Percentiles rank a stretch among this genome's conserved stretches.
Conservation (phyloP, 2,888 invertebrate species). For the Heliothis peltigera region DNA sequence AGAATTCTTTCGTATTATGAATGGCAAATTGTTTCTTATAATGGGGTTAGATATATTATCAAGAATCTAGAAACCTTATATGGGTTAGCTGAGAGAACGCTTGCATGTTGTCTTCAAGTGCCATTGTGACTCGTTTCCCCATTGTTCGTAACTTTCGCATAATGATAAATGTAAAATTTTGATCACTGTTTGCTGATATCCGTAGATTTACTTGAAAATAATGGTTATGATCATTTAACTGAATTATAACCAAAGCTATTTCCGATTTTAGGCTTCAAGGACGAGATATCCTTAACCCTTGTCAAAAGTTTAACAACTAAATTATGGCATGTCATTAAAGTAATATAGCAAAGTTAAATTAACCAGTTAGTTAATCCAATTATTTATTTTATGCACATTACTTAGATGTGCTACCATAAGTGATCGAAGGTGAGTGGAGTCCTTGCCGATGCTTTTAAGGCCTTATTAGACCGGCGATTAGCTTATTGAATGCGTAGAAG, state of each 20-base stretch:
- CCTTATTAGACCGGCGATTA: conserved; percentile 3
- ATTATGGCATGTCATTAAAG: neutral
- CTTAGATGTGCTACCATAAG: neutral
- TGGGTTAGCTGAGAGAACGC: conserved; percentile 9
- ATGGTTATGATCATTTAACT: neutral
- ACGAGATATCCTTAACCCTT: neutral
- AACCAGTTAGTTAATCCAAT: neutral
- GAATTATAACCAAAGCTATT: no score
- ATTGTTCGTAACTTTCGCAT: conserved; percentile 43
- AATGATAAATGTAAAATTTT: conserved; percentile 25
- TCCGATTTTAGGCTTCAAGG: no score
- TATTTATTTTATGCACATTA: neutral
- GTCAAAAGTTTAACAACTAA: neutral
- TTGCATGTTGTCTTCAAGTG: conserved; percentile 10
- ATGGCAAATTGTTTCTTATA: neutral
- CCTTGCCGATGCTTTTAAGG: conserved; percentile 4
- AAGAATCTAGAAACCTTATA: neutral
- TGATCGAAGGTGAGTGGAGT: neutral
- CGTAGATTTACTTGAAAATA: conserved; percentile 4
- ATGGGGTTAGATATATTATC: neutral
- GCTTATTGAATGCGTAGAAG: conserved; percentile 1
- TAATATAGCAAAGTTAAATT: neutral
- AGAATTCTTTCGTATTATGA: neutral
- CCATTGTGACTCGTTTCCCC: conserved; percentile 40
- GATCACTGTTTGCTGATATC: conserved; percentile 11